phyloP scores from a whole-genome alignment of 2,888 invertebrate genomes.

The Trachelus troglodyta region DNA sequence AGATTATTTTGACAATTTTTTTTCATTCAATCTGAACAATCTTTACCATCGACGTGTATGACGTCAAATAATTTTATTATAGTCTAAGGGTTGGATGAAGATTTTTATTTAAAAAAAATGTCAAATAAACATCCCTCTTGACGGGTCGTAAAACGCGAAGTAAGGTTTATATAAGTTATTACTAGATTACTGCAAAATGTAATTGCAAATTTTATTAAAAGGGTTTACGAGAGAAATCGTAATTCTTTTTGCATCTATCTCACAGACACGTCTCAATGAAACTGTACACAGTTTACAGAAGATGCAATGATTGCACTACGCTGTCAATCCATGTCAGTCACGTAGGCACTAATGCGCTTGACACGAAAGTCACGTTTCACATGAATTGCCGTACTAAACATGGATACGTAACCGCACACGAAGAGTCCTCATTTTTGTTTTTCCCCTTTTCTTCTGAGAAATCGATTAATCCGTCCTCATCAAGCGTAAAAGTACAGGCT shows the following conservation, averaged over 20 bases:
- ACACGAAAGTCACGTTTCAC: slow-evolving; percentile 1
- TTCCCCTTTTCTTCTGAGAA: background rate
- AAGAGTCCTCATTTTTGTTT: background rate
- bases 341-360: slow-evolving; percentile 1
- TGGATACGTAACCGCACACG: background rate
- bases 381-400: background rate
- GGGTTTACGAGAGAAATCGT: no score
- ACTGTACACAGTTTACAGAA: background rate
- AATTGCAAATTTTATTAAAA: no score
- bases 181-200: no score
- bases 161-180: no score
- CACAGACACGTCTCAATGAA: background rate
- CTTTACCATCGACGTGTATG: no score
- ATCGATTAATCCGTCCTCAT: background rate
- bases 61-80: no score
- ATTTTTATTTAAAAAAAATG: background rate
- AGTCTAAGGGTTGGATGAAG: no score
- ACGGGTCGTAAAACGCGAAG: no score
- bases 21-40: background rate
- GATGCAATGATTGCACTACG: background rate
- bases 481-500: background rate
- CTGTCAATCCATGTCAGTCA: slow-evolving; percentile 7
- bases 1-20: background rate
- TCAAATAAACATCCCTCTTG: background rate
- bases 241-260: no score